Base-by-base conservation (phyloP, 1,140 invertebrate species). In the Acromyrmex echinatior region DNA sequence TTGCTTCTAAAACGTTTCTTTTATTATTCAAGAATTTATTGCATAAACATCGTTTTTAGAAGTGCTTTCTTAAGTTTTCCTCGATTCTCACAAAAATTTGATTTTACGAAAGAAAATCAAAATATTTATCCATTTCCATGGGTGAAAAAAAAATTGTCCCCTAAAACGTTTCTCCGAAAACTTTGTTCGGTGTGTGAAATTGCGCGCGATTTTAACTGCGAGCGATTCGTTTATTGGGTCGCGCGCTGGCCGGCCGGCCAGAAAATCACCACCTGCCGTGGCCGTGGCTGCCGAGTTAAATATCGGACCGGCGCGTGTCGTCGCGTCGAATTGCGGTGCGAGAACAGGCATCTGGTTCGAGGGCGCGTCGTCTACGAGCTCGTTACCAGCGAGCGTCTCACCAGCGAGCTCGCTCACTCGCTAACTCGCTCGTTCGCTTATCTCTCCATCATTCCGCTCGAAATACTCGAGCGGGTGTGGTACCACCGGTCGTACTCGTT, bases 391-490 rank as follows among this genome's bases (percentile, higher is more conserved):
- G 63, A 68, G 31, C 63, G 3, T 25, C 25, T 25, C 25, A 25
- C 25, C 25, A 31, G 28, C 2, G 28, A 31, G 28, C 28, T 31
- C 28, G 28, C 28, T 31, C 2, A 31, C 28, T 31, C 31, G 28
- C 28, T 31, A 31, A 31, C 28, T 31, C 31, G 31, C 31, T 31
- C 31, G 79, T 62, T 51, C 85, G 81, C 88, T 91, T 91, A 91
- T 91, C 90, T 91, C 90, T 79, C 87, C 89, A 91, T 91, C 90
- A 91, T 91, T 91, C 89, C 90, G 90, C 89, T 91, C 89, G 89
- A 91, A 91, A 91, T 91, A 88, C 89, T 87, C 90, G 89, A 90
- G 89, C 90, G 90, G 90, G 90, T 91, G 90, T 91, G 90, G 90
- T 90, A 88, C 87, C 85, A 86, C 76, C 53, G 86, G 81, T 74